Conservation (phyloP, 2,797 vertebrate species). For the Chiroxiphia lanceolata region DNA sequence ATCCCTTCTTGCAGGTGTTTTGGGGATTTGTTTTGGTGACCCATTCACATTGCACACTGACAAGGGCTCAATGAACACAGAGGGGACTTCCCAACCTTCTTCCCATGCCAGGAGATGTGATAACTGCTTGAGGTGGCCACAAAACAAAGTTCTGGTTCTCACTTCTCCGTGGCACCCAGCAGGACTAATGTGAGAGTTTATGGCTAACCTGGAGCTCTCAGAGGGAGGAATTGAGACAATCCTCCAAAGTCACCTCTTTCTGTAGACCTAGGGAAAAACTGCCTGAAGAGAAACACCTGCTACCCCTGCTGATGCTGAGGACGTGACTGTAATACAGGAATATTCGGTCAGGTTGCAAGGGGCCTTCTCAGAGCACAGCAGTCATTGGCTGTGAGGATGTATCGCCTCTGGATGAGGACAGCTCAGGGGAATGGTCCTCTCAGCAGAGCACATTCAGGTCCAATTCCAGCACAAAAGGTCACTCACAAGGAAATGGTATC, state of each 20-base stretch:
- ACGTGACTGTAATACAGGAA: accelerated
- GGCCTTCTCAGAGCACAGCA: neutral
- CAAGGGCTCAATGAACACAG: neutral
- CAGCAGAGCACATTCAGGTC: neutral
- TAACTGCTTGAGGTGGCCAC: neutral
- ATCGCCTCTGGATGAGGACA: neutral
- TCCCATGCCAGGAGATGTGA: neutral
- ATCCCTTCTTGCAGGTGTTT: neutral
- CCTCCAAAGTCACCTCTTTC: neutral
- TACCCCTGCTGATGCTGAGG: neutral
- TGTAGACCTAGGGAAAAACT: neutral
- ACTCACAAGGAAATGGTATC: neutral
- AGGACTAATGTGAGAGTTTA: neutral
- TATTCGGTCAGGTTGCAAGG: neutral
- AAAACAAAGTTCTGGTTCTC: neutral
- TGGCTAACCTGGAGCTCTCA: neutral
- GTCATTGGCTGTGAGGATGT: accelerated
- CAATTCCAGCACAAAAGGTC: neutral
- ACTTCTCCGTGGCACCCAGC: neutral
- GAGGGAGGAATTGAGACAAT: neutral
- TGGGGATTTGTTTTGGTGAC: neutral
- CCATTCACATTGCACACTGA: neutral
- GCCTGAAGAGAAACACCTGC: neutral
- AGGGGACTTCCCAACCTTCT: neutral
- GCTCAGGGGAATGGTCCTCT: neutral